Evolutionary conservation across 2,888 invertebrate species (phyloP), one percentile per base, ranked within the genome.

Genomic region (Dicranocentrus wangi): DNA sequence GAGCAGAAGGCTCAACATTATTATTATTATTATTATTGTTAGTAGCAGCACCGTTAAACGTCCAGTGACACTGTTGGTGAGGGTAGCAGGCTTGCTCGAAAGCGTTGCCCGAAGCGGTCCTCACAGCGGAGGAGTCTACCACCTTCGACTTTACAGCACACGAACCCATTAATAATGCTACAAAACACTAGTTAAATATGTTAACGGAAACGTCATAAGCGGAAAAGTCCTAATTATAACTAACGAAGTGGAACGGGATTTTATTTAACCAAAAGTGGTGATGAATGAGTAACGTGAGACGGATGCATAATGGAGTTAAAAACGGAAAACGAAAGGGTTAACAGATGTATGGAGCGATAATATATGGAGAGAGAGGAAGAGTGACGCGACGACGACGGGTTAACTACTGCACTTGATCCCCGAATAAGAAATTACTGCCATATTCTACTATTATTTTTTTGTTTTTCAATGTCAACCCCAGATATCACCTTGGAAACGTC

Each of bases 61-160:
- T 47, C 78, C 78, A 77, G 25, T 60, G 65, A 53, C 39, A 66
- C 19, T 63, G 53, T 23, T 53, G 17, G 7, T 17, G 53, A 23
- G 77, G 27, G 43, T 63, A 32, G 32, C 78, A 63, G 13, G 63
- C 13, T n/a, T 70, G 42, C 23, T 70, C 19, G 21, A 63, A 68
- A 27, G 61, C 69, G 17, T 60, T 65, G 60, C 66, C 47, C 5
- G 55, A 10, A 1, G 58, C 61, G 3, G 32, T 32, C 10, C 32
- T 32, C 3, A 32, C 32, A 7, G 61, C 13, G 0, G 71, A 73
- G 0, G 71, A 73, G 27, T 73, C 73, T 23, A 73, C 75, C 42
- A 75, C 75, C 43, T 79, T 81, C n/a, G 82, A 82, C 25, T 84
- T 84, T n/a, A 84, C 82, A 42, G 84, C 84, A 71, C 84, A 84